Evolutionary conservation across 2,797 vertebrate genomes (phyloP).

Genomic region (Rhinatrema bivittatum): DNA sequence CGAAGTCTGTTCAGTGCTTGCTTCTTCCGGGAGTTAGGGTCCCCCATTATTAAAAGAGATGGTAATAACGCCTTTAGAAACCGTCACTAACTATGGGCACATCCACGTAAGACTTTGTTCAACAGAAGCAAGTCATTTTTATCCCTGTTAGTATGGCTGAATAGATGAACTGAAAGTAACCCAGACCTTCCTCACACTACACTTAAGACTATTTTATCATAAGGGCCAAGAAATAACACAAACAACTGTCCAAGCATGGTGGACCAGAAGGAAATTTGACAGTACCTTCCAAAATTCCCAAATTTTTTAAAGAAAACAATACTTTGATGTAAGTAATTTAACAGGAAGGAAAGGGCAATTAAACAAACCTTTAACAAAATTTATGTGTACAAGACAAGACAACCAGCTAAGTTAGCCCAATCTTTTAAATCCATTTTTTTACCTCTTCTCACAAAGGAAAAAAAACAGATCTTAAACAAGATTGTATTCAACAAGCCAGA

Average conservation of each 20-base stretch:
- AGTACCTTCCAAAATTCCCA: constrained; percentile 20
- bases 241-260: constrained; percentile 47
- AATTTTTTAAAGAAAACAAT: constrained; percentile 39
- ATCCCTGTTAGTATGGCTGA: constrained; percentile 65
- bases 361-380: constrained; percentile 36
- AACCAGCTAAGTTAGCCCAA: constrained; percentile 49
- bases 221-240: constrained; percentile 53
- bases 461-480: too few species aligned
- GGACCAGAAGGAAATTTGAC: constrained; percentile 27
- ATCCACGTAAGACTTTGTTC: constrained; percentile 65
- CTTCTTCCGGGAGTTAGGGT: constrained; percentile 98
- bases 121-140: constrained; percentile 75
- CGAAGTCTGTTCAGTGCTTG: constrained; percentile 98
- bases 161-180: constrained; percentile 52
- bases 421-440: too few species aligned
- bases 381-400: constrained; percentile 52
- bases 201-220: constrained; percentile 46
- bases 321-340: constrained; percentile 29
- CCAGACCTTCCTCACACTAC: constrained; percentile 47
- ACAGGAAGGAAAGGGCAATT: constrained; percentile 22
- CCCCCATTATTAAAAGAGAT: constrained; percentile 88
- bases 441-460: too few species aligned
- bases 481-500: too few species aligned
- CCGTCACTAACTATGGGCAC: constrained; percentile 63
- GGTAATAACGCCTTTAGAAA: constrained; percentile 72